Percentiles rank a stretch among this genome's conserved stretches.
These are phyloP conservation scores for Trissoscelio sp. DNA, from an alignment of 2,888 invertebrate species.

Conservation along the genomic window DNA sequence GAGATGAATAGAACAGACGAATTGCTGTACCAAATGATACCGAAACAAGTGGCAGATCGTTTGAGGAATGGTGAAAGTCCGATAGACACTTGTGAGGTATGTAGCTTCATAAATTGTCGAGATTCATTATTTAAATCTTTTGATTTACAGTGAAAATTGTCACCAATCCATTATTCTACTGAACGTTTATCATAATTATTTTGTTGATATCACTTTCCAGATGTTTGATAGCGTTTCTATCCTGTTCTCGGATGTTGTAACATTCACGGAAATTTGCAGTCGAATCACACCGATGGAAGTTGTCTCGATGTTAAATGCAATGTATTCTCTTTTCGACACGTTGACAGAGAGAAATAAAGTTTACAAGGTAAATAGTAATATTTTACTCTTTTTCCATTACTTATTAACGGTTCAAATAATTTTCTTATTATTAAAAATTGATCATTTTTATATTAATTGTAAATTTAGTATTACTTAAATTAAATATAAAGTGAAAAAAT, in stretches of 20 bases:
- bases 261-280: slow-evolving; percentile 98
- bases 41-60: slow-evolving; percentile 97
- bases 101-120: slow-evolving; percentile 13
- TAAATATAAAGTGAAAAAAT: too few relatives aligned
- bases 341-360: slow-evolving; percentile 96
- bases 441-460: too few relatives aligned
- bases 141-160: neutral
- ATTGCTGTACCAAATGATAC: slow-evolving; percentile 99
- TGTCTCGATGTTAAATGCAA: slow-evolving; percentile 97
- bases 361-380: slow-evolving; percentile 93
- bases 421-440: too few relatives aligned
- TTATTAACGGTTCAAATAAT: too few relatives aligned
- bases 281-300: slow-evolving; percentile 98
- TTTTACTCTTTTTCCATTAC: too few relatives aligned
- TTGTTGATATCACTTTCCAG: slow-evolving; percentile 85
- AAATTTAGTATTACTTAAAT: too few relatives aligned
- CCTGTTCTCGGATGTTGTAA: slow-evolving; percentile 98
- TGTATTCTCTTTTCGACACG: slow-evolving; percentile 98
- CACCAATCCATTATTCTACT: neutral
- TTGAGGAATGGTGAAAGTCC: slow-evolving; percentile 97
- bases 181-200: slow-evolving; percentile 15
- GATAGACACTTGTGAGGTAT: slow-evolving; percentile 97
- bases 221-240: slow-evolving; percentile 98
- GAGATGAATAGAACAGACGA: slow-evolving; percentile 98
- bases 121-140: too few relatives aligned